phyloP scores from a whole-genome alignment of 2,888 invertebrate genomes.

The Eilema griseolum region DNA sequence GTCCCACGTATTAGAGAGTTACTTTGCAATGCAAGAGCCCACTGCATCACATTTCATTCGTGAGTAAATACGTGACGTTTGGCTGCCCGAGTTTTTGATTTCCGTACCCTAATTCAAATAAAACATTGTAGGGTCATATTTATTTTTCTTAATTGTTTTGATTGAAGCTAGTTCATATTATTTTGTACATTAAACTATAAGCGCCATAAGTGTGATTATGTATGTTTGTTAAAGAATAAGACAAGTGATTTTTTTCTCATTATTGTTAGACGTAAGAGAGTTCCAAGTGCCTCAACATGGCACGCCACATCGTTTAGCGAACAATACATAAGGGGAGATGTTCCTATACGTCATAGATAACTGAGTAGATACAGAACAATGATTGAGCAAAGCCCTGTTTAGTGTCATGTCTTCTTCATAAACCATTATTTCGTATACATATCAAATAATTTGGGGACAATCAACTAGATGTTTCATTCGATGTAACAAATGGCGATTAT shows the following conservation, averaged over 20 bases:
- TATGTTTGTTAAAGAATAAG: background rate
- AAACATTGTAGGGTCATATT: background rate
- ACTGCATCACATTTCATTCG: too few relatives aligned
- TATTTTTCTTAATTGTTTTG: background rate
- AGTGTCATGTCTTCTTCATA: slow-evolving; percentile 41
- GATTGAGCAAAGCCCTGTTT: slow-evolving; percentile 67
- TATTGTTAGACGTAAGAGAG: background rate
- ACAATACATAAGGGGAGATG: slow-evolving; percentile 47
- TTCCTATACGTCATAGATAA: slow-evolving; percentile 57
- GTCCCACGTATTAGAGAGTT: background rate
- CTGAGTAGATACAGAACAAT: slow-evolving; percentile 65
- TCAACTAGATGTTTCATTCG: slow-evolving; percentile 51
- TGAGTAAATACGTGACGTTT: too few relatives aligned
- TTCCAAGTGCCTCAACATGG: slow-evolving; percentile 20
- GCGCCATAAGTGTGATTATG: background rate
- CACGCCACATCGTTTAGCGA: slow-evolving; percentile 29
- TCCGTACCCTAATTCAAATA: background rate
- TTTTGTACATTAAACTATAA: background rate
- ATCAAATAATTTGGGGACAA: slow-evolving; percentile 72
- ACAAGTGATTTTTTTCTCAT: background rate
- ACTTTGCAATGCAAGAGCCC: too few relatives aligned
- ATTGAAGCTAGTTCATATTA: background rate
- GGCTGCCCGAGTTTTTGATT: background rate
- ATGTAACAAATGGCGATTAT: slow-evolving; percentile 49
- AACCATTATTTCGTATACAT: slow-evolving; percentile 76